Evolutionary conservation across 2,113 vertebrate genomes (phyloP), one percentile per base, ranked within the genome.

Genomic region (Suncus etruscus): DNA sequence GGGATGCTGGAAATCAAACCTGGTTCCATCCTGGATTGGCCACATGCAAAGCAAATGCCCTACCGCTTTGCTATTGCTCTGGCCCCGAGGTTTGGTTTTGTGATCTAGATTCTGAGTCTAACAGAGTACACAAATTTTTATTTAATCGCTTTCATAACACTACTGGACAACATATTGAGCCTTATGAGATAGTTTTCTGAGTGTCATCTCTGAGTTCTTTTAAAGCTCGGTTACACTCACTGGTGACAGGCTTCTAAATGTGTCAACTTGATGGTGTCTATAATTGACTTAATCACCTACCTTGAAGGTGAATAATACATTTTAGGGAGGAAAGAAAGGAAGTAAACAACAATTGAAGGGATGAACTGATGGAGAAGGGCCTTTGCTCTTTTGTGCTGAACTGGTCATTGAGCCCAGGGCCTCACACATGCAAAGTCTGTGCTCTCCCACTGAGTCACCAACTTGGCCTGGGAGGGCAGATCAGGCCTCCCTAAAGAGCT

Each of bases 131-230:
- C 70, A 51, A 58, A 5, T 29, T 81, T 81, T 22, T 86, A 63
- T 16, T 81, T 83, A 7, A 70, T 32, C 32, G 11, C n/a, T 54
- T 74, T 25, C 39, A 6, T 16, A 39, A n/a, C 58, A 31, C 68
- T 88, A 32, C 32, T 45, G 54, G 48, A 51, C 1, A 3, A 50
- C 31, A 66, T 2, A 11, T 24, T 77, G 47, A 87, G 24, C 47
- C 83, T 75, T n/a, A 4, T 31, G 15, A 39, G 50, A 14, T 16
- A 22, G 8, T 72, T 86, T 93, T 76, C 25, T 66, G 79, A 65
- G 11, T 58, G 32, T 85, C 54, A 9, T n/a, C 11, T 63, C 65
- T 32, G 45, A 90, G 29, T 81, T 92, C 51, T 29, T 79, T 90
- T 86, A 78, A 88, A 54, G 32, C 58, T 18, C 69, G 54, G 31